phyloP scores from a whole-genome alignment of 2,113 vertebrate species.

The Marmota flaviventris region DNA sequence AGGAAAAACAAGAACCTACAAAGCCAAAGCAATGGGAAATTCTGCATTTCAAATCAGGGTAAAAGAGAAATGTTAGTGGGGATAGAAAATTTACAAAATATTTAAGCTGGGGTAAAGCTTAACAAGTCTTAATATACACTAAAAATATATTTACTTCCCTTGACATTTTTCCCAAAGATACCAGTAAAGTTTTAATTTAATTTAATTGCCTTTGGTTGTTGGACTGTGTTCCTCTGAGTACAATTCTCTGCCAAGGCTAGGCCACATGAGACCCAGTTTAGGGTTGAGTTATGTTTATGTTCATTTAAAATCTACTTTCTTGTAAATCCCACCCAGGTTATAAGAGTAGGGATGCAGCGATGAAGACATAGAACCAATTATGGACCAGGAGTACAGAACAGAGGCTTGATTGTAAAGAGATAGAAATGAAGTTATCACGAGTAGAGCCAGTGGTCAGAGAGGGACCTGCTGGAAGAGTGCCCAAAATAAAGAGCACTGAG shows the following conservation, averaged over 20 bases:
- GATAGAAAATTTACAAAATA: background rate
- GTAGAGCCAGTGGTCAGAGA: background rate
- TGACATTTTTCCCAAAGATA: slow-evolving; percentile 51
- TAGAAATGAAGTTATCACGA: slow-evolving; percentile 2
- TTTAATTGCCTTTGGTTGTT: slow-evolving; percentile 62
- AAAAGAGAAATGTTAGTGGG: background rate
- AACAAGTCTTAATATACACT: slow-evolving; percentile 18
- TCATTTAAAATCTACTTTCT: slow-evolving; percentile 54
- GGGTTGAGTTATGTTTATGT: slow-evolving; percentile 36
- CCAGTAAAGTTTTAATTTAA: slow-evolving; percentile 66
- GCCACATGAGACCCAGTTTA: background rate
- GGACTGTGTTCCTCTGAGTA: slow-evolving; percentile 46
- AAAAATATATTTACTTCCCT: slow-evolving; percentile 62
- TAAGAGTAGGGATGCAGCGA: background rate
- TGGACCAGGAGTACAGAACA: background rate
- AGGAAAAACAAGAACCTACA: background rate
- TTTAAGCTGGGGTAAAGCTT: slow-evolving; percentile 9
- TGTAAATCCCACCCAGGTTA: slow-evolving; percentile 37
- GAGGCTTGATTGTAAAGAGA: background rate
- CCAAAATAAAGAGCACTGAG: background rate
- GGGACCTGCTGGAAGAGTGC: background rate
- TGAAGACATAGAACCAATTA: slow-evolving; percentile 24
- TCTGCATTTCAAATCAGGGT: slow-evolving; percentile 2
- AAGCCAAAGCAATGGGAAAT: background rate
- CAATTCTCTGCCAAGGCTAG: slow-evolving; percentile 32